Conservation (phyloP, 2,888 invertebrate species). For the Meiosimyza decipiens region DNA sequence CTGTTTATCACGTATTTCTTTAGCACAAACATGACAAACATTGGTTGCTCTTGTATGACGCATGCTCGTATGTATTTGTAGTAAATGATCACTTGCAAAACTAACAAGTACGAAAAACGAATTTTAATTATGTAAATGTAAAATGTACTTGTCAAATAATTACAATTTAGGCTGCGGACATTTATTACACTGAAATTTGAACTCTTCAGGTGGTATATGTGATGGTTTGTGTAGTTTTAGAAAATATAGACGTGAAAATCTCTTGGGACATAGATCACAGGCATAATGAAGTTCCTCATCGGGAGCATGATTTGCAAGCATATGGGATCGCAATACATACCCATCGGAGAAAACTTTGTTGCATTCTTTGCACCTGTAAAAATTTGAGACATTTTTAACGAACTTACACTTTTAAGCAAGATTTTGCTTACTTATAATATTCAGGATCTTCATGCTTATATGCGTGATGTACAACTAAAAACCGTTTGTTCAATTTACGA, state of each 20-base stretch:
- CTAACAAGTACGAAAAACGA: conserved; percentile 43
- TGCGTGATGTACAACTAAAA: conserved; percentile 63
- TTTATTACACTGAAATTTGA: conserved; percentile 55
- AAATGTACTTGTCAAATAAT: background rate
- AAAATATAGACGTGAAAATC: conserved; percentile 60
- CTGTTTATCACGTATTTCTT: conserved; percentile 63
- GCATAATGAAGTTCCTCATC: conserved; percentile 59
- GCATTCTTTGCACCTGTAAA: conserved; percentile 59
- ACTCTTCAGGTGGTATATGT: conserved; percentile 57
- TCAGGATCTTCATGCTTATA: conserved; percentile 64
- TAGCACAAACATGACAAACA: conserved; percentile 65
- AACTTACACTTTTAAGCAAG: background rate
- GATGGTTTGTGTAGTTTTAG: conserved; percentile 61
- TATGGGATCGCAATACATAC: conserved; percentile 60
- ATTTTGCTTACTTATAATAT: conserved; percentile 59
- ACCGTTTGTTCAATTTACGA: conserved; percentile 62
- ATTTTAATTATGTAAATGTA: background rate
- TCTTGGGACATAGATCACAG: conserved; percentile 63
- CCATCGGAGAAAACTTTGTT: conserved; percentile 63
- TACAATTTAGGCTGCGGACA: conserved; percentile 50
- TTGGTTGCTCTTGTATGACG: conserved; percentile 61
- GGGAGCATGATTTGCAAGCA: conserved; percentile 60
- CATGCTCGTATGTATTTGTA: conserved; percentile 61
- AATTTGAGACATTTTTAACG: too few species aligned
- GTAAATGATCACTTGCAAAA: conserved; percentile 62